phyloP scores from a whole-genome alignment of 2,888 invertebrate species.

The Drosophila picticornis region DNA sequence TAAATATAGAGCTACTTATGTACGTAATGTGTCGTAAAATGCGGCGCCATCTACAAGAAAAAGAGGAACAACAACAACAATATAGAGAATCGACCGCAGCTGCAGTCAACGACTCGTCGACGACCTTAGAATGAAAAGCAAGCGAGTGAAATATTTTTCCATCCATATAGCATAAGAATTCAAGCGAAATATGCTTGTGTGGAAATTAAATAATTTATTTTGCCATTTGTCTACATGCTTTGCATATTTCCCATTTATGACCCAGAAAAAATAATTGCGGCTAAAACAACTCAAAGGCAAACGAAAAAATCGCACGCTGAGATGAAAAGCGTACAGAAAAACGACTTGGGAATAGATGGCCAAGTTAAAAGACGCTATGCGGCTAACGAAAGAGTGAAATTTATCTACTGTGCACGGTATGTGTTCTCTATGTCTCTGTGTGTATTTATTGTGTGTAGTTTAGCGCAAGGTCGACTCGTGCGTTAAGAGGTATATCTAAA shows the following conservation, averaged over 20 bases:
- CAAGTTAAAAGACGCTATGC: constrained; percentile 46
- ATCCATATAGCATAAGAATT: constrained; percentile 60
- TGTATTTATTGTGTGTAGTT: constrained; percentile 12
- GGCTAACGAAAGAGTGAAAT: constrained; percentile 26
- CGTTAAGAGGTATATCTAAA: neutral
- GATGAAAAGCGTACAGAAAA: constrained; percentile 63
- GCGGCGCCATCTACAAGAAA: constrained; percentile 63
- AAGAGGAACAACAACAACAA: constrained; percentile 34
- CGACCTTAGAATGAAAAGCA: constrained; percentile 53
- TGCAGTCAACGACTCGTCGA: constrained; percentile 61
- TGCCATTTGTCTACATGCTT: constrained; percentile 73
- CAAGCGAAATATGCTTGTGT: constrained; percentile 54
- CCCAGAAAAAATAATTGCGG: constrained; percentile 63
- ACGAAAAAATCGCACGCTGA: constrained; percentile 35
- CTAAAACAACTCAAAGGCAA: constrained; percentile 32
- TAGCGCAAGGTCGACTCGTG: constrained; percentile 40
- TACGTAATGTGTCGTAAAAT: constrained; percentile 62
- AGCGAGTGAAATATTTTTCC: constrained; percentile 29
- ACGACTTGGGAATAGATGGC: constrained; percentile 60
- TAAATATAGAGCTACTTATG: constrained; percentile 28
- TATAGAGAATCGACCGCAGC: constrained; percentile 44
- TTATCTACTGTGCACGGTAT: constrained; percentile 15
- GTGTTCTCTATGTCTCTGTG: neutral
- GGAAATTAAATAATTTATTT: constrained; percentile 73
- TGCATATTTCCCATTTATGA: constrained; percentile 72